Evolutionary conservation across 2,888 invertebrate genomes (phyloP).

Genomic region (Caenorhabditis japonica): DNA sequence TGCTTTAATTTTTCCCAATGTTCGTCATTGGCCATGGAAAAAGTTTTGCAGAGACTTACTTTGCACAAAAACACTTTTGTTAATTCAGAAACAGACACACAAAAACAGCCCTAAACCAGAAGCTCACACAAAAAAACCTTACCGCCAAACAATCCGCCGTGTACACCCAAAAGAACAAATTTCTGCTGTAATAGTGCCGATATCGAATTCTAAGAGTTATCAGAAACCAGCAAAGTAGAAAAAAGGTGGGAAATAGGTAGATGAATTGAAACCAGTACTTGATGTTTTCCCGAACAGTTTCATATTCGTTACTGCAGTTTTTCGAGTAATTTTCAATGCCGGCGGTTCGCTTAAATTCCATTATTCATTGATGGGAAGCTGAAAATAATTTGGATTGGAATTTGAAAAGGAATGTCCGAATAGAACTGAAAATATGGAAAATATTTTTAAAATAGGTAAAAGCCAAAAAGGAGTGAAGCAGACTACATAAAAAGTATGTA

Average conservation of each 20-base stretch:
- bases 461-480: no score
- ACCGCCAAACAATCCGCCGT: constrained; percentile 24
- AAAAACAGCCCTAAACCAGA: no score
- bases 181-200: neutral
- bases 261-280: constrained; percentile 1
- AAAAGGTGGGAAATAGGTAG: constrained; percentile 17
- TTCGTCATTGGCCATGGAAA: no score
- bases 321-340: neutral
- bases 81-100: no score
- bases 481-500: no score
- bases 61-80: no score
- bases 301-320: constrained; percentile 3
- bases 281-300: constrained; percentile 8
- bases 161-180: constrained; percentile 15
- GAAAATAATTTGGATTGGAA: neutral
- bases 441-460: no score
- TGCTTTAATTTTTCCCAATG: no score
- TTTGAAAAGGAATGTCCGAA: neutral
- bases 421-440: neutral
- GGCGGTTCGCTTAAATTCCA: no score
- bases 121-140: constrained; percentile 1
- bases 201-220: neutral
- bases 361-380: no score
- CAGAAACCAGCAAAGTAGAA: constrained; percentile 7
- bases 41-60: no score